phyloP scores from a whole-genome alignment of 2,113 vertebrate species.

The Platysternon megacephalum region DNA sequence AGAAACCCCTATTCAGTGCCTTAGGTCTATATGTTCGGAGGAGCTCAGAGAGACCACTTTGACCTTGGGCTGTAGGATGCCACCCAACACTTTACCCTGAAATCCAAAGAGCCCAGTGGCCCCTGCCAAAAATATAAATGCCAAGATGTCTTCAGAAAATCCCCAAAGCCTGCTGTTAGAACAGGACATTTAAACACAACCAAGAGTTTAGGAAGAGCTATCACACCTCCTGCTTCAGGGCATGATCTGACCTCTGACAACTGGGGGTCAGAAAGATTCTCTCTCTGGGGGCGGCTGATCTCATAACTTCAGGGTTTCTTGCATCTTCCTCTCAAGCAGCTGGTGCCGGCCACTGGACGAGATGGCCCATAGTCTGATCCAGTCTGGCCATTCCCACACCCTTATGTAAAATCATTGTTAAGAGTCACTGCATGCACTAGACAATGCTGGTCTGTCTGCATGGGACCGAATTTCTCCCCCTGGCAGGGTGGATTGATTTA shows the following conservation, averaged over 20 bases:
- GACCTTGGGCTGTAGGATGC: background rate
- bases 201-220: background rate
- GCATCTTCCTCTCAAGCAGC: background rate
- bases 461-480: background rate
- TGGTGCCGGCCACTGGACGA: background rate
- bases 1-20: background rate
- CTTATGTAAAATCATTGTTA: background rate
- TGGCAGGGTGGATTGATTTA: background rate
- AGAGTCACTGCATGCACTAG: background rate
- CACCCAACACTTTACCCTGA: background rate
- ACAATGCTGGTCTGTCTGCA: background rate
- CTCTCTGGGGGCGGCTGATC: background rate
- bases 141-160: background rate
- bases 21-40: background rate
- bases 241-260: background rate
- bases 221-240: background rate
- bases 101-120: background rate
- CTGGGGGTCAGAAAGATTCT: background rate
- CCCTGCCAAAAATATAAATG: background rate
- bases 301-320: background rate
- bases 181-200: background rate
- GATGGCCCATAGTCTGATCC: background rate
- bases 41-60: background rate
- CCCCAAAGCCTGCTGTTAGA: background rate
- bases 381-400: background rate